phyloP scores from a whole-genome alignment of 2,888 invertebrate genomes.

The Abrostola triplasia region DNA sequence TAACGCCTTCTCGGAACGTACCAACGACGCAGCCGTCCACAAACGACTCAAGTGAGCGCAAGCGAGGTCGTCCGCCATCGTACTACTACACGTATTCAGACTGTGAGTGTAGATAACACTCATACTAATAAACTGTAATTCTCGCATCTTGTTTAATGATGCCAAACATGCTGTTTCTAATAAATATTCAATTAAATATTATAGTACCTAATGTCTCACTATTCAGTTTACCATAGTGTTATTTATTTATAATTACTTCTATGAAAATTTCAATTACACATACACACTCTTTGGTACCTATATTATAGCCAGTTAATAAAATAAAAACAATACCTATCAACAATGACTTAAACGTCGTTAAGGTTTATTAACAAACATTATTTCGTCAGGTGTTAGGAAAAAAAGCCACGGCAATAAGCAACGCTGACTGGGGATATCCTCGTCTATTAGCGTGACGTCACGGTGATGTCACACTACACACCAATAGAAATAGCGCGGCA shows the following conservation, averaged over 20 bases:
- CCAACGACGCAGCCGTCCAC: conserved; percentile 81
- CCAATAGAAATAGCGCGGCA: conserved; percentile 82
- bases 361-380: conserved; percentile 24
- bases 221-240: neutral
- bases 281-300: too few relatives aligned
- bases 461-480: conserved; percentile 84
- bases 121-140: conserved; percentile 60
- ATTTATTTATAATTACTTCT: too few relatives aligned
- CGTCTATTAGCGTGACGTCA: conserved; percentile 83
- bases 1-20: conserved; percentile 88
- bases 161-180: conserved; percentile 33
- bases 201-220: conserved; percentile 11
- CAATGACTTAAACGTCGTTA: neutral
- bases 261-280: too few relatives aligned
- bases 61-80: conserved; percentile 83
- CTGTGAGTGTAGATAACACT: conserved; percentile 68
- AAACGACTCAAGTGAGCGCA: conserved; percentile 80
- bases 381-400: conserved; percentile 34
- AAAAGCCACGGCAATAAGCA: conserved; percentile 46
- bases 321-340: neutral
- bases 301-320: too few relatives aligned
- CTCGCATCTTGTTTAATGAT: conserved; percentile 59
- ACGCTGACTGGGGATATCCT: conserved; percentile 81
- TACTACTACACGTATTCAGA: conserved; percentile 70
- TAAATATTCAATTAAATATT: neutral